Percentiles rank a stretch among this genome's conserved stretches.
Evolutionary conservation across 2,113 vertebrate genomes (phyloP).

Genomic region (Apteryx owenii): DNA sequence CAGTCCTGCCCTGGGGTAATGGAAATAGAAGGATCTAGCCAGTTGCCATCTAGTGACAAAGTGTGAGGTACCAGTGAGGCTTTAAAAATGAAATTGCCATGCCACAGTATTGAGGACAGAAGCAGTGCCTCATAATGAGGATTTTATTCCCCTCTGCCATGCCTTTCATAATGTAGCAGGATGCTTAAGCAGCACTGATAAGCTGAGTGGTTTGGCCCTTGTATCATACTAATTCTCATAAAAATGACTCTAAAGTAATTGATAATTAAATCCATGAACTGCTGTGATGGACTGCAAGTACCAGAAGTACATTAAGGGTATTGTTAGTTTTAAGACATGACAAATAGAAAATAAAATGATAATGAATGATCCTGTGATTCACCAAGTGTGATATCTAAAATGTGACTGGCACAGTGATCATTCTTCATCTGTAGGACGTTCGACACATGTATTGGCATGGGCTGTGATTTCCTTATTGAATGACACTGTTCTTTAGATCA

Average conservation of each 20-base stretch:
- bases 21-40: background rate
- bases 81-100: background rate
- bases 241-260: slow-evolving; percentile 24
- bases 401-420: background rate
- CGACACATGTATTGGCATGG: background rate
- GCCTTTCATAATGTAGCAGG: background rate
- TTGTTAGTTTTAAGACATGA: background rate
- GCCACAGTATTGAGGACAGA: background rate
- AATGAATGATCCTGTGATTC: background rate
- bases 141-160: slow-evolving; percentile 48
- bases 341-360: background rate
- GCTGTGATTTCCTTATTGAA: background rate
- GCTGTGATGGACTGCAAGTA: background rate
- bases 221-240: slow-evolving; percentile 2
- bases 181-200: slow-evolving; percentile 38
- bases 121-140: background rate
- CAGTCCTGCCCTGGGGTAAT: slow-evolving; percentile 1
- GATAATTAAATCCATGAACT: slow-evolving; percentile 32
- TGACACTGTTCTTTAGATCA: background rate
- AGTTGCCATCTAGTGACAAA: background rate
- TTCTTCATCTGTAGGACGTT: background rate
- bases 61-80: background rate
- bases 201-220: background rate
- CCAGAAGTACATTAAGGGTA: background rate
- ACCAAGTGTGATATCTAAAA: background rate